A percentile compares a stretch with the other conserved stretches of the same genome.
These are phyloP conservation scores for Temnothorax ravouxi DNA, from an alignment of 2,888 invertebrate genomes.

Conservation along the genomic window DNA sequence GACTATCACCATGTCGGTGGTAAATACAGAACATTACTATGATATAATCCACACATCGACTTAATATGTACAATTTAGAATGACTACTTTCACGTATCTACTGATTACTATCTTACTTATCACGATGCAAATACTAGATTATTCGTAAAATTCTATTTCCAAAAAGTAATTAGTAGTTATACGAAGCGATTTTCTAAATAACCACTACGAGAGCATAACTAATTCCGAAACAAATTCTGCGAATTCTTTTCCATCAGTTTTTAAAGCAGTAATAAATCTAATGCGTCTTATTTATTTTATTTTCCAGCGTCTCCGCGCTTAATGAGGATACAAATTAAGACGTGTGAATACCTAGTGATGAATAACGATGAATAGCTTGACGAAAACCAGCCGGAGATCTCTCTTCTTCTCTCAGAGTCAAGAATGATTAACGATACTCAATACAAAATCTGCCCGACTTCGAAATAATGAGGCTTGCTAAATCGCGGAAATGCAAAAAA, in stretches of 20 bases:
- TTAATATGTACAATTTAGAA: slow-evolving; percentile 13
- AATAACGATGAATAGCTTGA: slow-evolving; percentile 42
- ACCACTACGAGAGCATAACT: slow-evolving; percentile 2
- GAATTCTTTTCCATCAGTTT: slow-evolving; percentile 1
- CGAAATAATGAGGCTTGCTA: slow-evolving; percentile 36
- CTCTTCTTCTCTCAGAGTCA: slow-evolving; percentile 20
- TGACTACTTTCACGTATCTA: slow-evolving; percentile 6
- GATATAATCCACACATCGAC: slow-evolving; percentile 20
- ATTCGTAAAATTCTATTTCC: neutral
- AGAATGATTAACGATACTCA: slow-evolving; percentile 50
- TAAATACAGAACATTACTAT: neutral
- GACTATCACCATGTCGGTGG: neutral
- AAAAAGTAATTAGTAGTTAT: neutral
- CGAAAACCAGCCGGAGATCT: slow-evolving; percentile 42
- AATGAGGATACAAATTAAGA: slow-evolving; percentile 44
- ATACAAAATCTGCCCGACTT: slow-evolving; percentile 30
- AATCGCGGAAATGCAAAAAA: slow-evolving; percentile 45
- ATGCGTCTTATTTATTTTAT: slow-evolving; percentile 5
- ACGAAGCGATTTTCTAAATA: neutral
- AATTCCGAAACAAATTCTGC: slow-evolving; percentile 8
- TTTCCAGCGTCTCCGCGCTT: slow-evolving; percentile 7
- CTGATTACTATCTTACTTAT: slow-evolving; percentile 22
- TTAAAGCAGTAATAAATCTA: slow-evolving; percentile 5
- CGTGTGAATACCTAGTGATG: slow-evolving; percentile 32
- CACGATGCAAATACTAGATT: neutral